Conservation (phyloP, 2,797 vertebrate genomes). For the Melanotaenia maccullochi region DNA sequence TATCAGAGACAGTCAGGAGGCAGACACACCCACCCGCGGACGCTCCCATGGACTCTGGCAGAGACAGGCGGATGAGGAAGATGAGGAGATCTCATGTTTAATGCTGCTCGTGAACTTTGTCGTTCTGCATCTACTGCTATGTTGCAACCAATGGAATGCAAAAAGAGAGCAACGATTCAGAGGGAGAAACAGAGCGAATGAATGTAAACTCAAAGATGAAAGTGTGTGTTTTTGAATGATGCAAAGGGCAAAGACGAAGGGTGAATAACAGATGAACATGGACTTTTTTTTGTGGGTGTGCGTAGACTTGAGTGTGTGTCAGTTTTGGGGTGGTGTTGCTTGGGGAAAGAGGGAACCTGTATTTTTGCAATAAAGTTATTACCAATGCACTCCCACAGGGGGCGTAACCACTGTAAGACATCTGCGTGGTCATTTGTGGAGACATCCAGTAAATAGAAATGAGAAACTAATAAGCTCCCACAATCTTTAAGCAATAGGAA, state of each 20-base stretch:
- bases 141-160: slow-evolving; percentile 66
- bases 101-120: slow-evolving; percentile 77
- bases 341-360: slow-evolving; percentile 88
- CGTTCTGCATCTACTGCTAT: slow-evolving; percentile 68
- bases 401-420: slow-evolving; percentile 77
- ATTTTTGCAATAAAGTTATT: slow-evolving; percentile 93
- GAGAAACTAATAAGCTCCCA: background rate
- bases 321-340: slow-evolving; percentile 82
- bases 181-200: slow-evolving; percentile 52
- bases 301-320: slow-evolving; percentile 67
- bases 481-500: background rate
- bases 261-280: slow-evolving; percentile 22
- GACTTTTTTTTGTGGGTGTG: slow-evolving; percentile 62
- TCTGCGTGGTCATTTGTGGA: slow-evolving; percentile 45
- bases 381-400: slow-evolving; percentile 85
- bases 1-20: slow-evolving; percentile 80
- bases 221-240: slow-evolving; percentile 54
- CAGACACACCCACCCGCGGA: slow-evolving; percentile 70
- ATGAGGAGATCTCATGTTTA: slow-evolving; percentile 59
- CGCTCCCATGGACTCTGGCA: slow-evolving; percentile 61
- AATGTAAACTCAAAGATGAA: slow-evolving; percentile 67
- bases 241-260: slow-evolving; percentile 9
- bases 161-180: slow-evolving; percentile 49
- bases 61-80: slow-evolving; percentile 29
- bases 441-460: background rate